These are phyloP conservation scores for Tolypeutes matacus DNA, from an alignment of 2,797 vertebrate species.

Conservation along the genomic window DNA sequence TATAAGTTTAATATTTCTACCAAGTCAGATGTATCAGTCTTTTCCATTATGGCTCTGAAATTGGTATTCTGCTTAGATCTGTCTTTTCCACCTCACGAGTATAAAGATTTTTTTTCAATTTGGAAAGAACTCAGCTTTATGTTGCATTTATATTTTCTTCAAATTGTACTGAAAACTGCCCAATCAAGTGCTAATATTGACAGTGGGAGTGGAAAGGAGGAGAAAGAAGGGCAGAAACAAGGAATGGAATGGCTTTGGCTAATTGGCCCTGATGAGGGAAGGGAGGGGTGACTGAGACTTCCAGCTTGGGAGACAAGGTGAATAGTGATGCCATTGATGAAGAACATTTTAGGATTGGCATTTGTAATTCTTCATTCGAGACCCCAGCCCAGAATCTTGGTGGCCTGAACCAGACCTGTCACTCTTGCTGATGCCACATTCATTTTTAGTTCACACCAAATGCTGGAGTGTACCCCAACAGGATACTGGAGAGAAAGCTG, in stretches of 20 bases:
- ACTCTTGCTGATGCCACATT: background rate
- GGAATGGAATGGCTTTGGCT: background rate
- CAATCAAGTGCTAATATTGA: background rate
- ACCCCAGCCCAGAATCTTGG: background rate
- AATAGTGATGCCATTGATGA: background rate
- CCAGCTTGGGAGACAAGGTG: background rate
- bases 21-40: background rate
- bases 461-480: background rate
- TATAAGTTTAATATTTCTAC: slow-evolving; percentile 20
- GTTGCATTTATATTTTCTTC: background rate
- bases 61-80: background rate
- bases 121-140: background rate
- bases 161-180: background rate
- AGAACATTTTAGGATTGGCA: background rate
- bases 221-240: background rate
- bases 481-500: background rate
- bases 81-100: background rate
- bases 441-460: background rate
- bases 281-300: background rate
- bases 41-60: background rate
- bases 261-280: background rate
- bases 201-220: background rate
- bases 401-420: background rate
- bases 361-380: background rate
- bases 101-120: background rate